Percentiles rank a stretch among this genome's conserved stretches.
Conservation (phyloP, 2,888 invertebrate species). For the Bedellia somnulentella region DNA sequence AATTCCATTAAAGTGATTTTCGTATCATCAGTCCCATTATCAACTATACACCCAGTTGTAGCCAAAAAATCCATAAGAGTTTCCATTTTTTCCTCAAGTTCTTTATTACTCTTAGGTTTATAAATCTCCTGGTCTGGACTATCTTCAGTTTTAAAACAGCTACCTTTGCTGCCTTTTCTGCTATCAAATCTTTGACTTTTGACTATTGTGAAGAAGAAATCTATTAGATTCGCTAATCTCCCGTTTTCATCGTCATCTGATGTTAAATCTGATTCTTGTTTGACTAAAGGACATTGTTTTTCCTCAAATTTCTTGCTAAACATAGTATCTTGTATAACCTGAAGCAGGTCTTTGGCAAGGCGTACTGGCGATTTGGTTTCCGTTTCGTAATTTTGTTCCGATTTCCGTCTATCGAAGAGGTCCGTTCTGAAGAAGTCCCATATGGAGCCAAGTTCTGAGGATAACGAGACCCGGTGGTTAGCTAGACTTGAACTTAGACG, state of each 20-base stretch:
- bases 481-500: slow-evolving; percentile 41
- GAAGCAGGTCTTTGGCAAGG: slow-evolving; percentile 41
- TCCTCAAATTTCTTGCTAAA: slow-evolving; percentile 30
- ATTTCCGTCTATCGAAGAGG: slow-evolving; percentile 24
- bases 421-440: slow-evolving; percentile 47
- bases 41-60: slow-evolving; percentile 42
- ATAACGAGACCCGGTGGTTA: slow-evolving; percentile 44
- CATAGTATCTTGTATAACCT: slow-evolving; percentile 50
- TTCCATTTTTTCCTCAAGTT: slow-evolving; percentile 52
- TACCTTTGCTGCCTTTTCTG: slow-evolving; percentile 39
- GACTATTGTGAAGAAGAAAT: slow-evolving; percentile 53
- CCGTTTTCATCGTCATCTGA: slow-evolving; percentile 37
- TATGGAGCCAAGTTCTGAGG: slow-evolving; percentile 43
- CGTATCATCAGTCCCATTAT: slow-evolving; percentile 22
- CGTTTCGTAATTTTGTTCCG: neutral
- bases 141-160: slow-evolving; percentile 42
- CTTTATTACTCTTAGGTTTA: slow-evolving; percentile 34
- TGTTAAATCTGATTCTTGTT: slow-evolving; percentile 40
- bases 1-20: slow-evolving; percentile 55
- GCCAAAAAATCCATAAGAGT: slow-evolving; percentile 50
- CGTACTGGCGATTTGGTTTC: slow-evolving; percentile 35
- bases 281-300: slow-evolving; percentile 40
- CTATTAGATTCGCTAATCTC: slow-evolving; percentile 46
- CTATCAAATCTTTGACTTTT: slow-evolving; percentile 38
- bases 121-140: slow-evolving; percentile 26